Percentiles rank a stretch among this genome's conserved stretches.
phyloP scores from a whole-genome alignment of 2,113 vertebrate species.

The Empidonax traillii region DNA sequence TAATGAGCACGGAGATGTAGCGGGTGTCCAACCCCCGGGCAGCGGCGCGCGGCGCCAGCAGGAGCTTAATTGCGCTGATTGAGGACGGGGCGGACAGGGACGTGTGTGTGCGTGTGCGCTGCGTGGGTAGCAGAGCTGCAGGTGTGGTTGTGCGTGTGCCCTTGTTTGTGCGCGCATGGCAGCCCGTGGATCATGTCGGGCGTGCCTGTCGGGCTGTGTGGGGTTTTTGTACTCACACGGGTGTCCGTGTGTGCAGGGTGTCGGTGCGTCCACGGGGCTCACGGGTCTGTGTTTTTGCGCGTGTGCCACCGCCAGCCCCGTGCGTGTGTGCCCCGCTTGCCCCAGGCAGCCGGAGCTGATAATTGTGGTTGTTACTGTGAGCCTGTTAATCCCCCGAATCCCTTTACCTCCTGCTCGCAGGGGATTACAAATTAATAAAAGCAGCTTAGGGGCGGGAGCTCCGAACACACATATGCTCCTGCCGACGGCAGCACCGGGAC shows the following conservation, averaged over 20 bases:
- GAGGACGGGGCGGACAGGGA: not conserved
- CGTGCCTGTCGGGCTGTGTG: fast-evolving
- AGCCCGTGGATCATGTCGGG: not conserved
- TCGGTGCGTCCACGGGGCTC: fast-evolving
- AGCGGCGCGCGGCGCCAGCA: not conserved
- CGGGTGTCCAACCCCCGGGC: not conserved
- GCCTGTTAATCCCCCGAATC: slow-evolving; percentile 67
- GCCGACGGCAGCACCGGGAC: not conserved
- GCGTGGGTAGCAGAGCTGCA: not conserved
- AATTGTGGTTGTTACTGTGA: slow-evolving; percentile 70
- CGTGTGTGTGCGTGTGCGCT: fast-evolving
- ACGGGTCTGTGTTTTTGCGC: not conserved
- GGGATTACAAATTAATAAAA: slow-evolving; percentile 72
- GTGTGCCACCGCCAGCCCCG: not conserved
- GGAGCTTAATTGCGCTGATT: not conserved
- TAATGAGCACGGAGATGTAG: not conserved
- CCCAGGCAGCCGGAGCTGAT: slow-evolving; percentile 39
- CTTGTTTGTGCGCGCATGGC: fast-evolving
- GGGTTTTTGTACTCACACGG: fast-evolving
- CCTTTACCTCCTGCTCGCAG: slow-evolving; percentile 65
- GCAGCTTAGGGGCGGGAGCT: slow-evolving; percentile 56
- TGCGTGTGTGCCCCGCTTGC: not conserved
- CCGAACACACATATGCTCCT: slow-evolving; percentile 46
- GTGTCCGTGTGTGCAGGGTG: not conserved
- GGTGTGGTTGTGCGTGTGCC: fast-evolving